Evolutionary conservation across 2,113 vertebrate genomes (phyloP).

Genomic region (Osmerus eperlanus): DNA sequence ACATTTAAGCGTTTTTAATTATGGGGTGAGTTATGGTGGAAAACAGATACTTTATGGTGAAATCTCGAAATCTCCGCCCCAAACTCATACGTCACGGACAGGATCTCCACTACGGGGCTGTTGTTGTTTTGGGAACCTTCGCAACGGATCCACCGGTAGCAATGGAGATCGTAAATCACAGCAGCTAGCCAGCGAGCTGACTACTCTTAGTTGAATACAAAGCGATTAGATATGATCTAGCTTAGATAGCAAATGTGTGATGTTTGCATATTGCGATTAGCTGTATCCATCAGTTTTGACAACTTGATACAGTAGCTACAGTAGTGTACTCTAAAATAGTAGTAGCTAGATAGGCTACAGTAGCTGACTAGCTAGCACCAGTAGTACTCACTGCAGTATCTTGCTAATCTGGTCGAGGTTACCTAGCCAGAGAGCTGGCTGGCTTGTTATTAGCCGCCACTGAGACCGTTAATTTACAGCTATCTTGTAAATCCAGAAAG

Average conservation of each 20-base stretch:
- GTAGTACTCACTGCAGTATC: background rate
- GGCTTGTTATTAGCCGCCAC: background rate
- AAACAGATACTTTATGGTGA: too few species aligned
- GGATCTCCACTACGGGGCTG: background rate
- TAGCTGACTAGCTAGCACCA: background rate
- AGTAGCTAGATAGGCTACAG: background rate
- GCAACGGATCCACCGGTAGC: constrained; percentile 33
- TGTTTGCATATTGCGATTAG: too few species aligned
- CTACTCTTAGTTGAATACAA: too few species aligned
- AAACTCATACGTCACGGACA: constrained; percentile 28
- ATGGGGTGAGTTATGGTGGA: too few species aligned
- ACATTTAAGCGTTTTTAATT: too few species aligned
- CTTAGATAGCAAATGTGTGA: too few species aligned
- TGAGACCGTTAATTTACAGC: background rate
- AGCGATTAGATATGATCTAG: too few species aligned
- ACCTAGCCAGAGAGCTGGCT: background rate
- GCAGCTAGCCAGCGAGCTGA: background rate
- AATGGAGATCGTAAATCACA: constrained; percentile 30
- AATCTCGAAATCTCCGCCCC: too few species aligned
- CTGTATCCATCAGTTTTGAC: background rate
- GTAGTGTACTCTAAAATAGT: too few species aligned
- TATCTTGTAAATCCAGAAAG: constrained; percentile 18
- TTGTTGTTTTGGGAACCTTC: constrained; percentile 60
- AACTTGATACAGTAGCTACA: background rate
- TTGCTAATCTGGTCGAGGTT: background rate